Base-by-base conservation (phyloP, 2,888 invertebrate species). In the Aporophyla lueneburgensis region DNA sequence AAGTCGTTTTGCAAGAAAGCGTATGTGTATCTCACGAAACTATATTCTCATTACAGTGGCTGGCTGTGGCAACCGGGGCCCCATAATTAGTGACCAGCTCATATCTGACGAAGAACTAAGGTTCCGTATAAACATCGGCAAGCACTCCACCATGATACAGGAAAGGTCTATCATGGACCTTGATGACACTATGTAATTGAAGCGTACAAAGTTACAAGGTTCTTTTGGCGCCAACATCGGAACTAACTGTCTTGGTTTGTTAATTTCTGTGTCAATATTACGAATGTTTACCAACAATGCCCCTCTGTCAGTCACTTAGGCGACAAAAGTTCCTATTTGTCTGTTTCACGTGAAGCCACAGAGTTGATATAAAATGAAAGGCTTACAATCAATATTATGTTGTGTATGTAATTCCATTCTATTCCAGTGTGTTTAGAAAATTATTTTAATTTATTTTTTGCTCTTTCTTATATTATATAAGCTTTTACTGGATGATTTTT, bases 21-120 rank as follows among this genome's bases (percentile, higher is more conserved):
- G 10, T 66, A 51, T n/a, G 21, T 71, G 1, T 40, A 27, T 51
- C n/a, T 56, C 16, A 53, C 7, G 19, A n/a, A 58, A 68, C 10
- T 14, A n/a, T 54, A 61, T 71, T 80, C 21, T 59, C 0, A 12
- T 93, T 91, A 81, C 94, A 93, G 96, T 97, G 84, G 95, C 92
- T 0, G 97, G 97, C 0, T 97, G 97, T 79, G 95, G 93, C 19
- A 96, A 96, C 86, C 89, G 92, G n/a, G 86, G 89, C 1, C 93
- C 93, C 0, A 91, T 97, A n/a, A 78, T 76, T 1, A 65, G 86
- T 19, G 71, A 89, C 2, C 91, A 96, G 72, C 88, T 97, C 33
- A 80, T 94, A 2, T 87, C 92, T 0, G 97, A 97, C 73, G 95
- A 96, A 3, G 94, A 94, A 73, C 90, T 96, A 43, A 93, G 91